A percentile compares a stretch with the other conserved stretches of the same genome.
Conservation (phyloP, 2,888 invertebrate species). For the Eurytoma californica region DNA sequence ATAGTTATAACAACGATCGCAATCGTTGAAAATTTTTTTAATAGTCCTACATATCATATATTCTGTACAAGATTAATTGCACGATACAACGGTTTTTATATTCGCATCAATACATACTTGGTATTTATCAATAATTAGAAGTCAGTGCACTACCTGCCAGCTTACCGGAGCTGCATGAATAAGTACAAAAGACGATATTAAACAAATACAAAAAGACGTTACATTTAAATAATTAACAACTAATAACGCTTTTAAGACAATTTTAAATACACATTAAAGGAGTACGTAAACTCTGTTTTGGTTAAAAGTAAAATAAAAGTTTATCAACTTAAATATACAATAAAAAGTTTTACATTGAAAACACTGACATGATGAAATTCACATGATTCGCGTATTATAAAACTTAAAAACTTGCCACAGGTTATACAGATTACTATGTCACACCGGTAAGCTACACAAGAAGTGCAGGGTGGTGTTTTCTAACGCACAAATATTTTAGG, state of each 20-base stretch:
- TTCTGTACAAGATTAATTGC: conserved; percentile 69
- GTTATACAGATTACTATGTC: conserved; percentile 58
- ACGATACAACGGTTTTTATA: conserved; percentile 61
- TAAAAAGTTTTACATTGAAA: conserved; percentile 2
- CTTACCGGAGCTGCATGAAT: conserved; percentile 39
- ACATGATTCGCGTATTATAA: not conserved
- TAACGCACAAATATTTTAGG: conserved; percentile 54
- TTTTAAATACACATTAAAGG: conserved; percentile 12
- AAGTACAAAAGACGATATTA: conserved; percentile 38
- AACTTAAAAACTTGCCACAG: conserved; percentile 5
- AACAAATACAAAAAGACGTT: conserved; percentile 9
- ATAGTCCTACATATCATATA: conserved; percentile 50
- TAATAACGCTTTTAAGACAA: conserved; percentile 15
- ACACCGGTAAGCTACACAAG: conserved; percentile 62
- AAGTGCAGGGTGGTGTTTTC: conserved; percentile 47
- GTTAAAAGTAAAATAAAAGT: conserved; percentile 5
- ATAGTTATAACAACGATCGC: conserved; percentile 45
- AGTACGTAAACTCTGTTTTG: not conserved
- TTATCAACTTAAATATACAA: conserved; percentile 13
- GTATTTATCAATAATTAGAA: conserved; percentile 59
- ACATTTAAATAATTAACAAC: conserved; percentile 14
- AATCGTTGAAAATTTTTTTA: conserved; percentile 48
- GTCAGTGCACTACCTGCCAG: conserved; percentile 40
- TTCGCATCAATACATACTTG: conserved; percentile 59
- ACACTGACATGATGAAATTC: conserved; percentile 4